Evolutionary conservation across 2,888 invertebrate genomes (phyloP), one percentile per base, ranked within the genome.

Genomic region (Lamellibrachia columna): DNA sequence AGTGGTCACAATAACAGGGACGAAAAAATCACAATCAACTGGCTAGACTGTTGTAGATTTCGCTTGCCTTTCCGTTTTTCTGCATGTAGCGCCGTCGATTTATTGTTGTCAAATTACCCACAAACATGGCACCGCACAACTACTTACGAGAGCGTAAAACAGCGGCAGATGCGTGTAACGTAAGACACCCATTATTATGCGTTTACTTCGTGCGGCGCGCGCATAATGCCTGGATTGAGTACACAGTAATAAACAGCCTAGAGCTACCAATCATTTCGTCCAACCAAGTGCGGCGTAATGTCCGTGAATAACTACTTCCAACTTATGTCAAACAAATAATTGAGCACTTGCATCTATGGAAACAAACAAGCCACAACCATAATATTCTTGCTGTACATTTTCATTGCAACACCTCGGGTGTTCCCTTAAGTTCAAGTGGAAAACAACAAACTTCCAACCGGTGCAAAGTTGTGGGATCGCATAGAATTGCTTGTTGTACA

Each of bases 261-360:
- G 22, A 75, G 75, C 75, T 22, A 75, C 22, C 75, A 75, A 75
- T 75, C 75, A 75, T 75, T 75, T 15, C 75, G 4, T 75, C 75
- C 75, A 75, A 22, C 75, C 75, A 75, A 75, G 75, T 75, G 75
- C 75, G 75, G 75, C 15, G 75, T 75, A 75, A 75, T 75, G 75
- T 75, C 75, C 75, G 75, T 75, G 75, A 75, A 75, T 75, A 75
- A 75, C 75, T 22, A 75, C 75, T 75, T 75, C 22, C 75, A 75
- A 75, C 75, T 75, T 75, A 75, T 75, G 75, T 75, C 75, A 75
- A 75, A 75, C 75, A 75, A 75, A 75, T 75, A 75, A 75, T 75
- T 75, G 75, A 22, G 22, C 75, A 75, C 75, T 75, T 75, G 75
- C 15, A 75, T 75, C 75, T 75, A 6, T 22, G 75, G 75, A 75